Base-by-base conservation (phyloP, 2,113 vertebrate species). In the Catharus bicknelli region DNA sequence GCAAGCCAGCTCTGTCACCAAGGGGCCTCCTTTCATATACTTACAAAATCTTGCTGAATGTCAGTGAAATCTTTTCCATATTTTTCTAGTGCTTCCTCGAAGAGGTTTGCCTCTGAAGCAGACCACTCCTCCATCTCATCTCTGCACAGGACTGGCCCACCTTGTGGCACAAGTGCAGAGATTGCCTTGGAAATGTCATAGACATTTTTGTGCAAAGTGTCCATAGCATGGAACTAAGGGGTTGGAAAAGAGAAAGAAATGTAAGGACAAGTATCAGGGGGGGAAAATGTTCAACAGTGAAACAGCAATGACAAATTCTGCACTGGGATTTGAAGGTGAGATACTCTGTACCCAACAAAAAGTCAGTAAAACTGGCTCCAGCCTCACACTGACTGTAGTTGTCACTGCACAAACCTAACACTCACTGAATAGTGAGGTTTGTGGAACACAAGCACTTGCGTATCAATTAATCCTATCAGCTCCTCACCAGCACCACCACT, bases 51-150 rank as follows among this genome's bases (percentile, higher is more conserved):
- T 94, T 99, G 99, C 87, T 99, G 99, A 95, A 99, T 99, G 88
- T 99, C 99, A 7, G 99, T 99, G 97, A 99, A 99, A 96, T 99
- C 99, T 93, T 99, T 99, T 94, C 99, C 99, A 0, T 99, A 99
- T 95, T 99, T 99, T 97, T 99, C 99, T 64, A 99, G 97, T 3
- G 99, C 99, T 95, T 99, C 99, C 96, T 99, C 99, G 0, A 99
- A 99, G 70, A 99, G 98, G 96, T 99, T 99, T 96, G 99, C 99
- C 97, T 99, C 99, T 0, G 99, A 99, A 54, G 99, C 99, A 18
- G 99, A 99, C 99, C 99, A 99, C 96, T 99, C 99, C 95, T 99
- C 99, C 99, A 99, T 99, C 87, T 99, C 99, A 38, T 99, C 99
- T 88, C 99, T 97, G 96, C 99, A 99, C 34, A 99, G 98, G 51